Conservation (phyloP, 2,797 vertebrate species). For the Halcyon badia region DNA sequence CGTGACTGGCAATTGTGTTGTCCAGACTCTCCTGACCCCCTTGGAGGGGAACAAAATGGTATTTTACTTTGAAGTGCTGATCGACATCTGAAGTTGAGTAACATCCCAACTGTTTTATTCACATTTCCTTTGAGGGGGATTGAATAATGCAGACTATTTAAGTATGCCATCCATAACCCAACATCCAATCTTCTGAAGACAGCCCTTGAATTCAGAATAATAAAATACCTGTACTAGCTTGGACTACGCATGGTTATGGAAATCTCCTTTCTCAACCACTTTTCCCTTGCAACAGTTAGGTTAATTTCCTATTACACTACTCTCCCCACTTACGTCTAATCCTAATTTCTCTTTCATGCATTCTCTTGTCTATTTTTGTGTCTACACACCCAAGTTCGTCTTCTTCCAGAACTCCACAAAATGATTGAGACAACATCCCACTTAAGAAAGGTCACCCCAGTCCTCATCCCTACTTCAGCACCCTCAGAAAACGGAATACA, state of each 20-base stretch:
- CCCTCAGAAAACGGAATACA: not conserved
- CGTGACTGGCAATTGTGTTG: not conserved
- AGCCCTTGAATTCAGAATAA: not conserved
- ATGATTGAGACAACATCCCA: not conserved
- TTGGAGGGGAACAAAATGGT: not conserved
- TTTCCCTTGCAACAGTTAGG: not conserved
- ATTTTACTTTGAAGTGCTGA: not conserved
- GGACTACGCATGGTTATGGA: accelerated
- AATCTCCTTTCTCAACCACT: not conserved
- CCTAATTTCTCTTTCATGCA: not conserved
- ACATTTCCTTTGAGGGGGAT: not conserved
- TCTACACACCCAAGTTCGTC: not conserved
- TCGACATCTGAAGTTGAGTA: not conserved
- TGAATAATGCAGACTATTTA: not conserved
- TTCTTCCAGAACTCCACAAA: not conserved
- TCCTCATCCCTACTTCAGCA: not conserved
- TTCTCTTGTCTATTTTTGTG: not conserved
- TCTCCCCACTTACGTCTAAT: not conserved
- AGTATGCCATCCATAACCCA: not conserved
- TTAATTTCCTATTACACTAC: not conserved
- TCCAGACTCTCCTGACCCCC: not conserved
- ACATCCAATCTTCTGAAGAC: not conserved
- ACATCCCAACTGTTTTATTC: not conserved
- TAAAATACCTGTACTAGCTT: not conserved
- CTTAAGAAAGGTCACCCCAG: not conserved